Conservation (phyloP, 2,888 invertebrate genomes). For the Leptogaster cylindrica region DNA sequence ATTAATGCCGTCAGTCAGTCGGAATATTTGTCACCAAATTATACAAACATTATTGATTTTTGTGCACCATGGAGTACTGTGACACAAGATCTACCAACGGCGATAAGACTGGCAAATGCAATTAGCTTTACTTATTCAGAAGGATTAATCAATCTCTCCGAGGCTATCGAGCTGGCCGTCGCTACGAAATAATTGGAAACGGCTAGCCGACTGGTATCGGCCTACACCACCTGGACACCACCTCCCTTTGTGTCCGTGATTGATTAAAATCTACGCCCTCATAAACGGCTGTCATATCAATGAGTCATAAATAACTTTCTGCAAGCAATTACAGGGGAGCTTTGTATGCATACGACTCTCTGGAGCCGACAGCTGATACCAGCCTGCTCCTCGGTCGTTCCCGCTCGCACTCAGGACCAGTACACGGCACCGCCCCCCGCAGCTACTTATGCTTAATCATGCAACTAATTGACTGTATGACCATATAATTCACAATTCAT, state of each 20-base stretch:
- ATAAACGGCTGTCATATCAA: slow-evolving; percentile 46
- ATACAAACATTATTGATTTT: too few species aligned
- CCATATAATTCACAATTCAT: slow-evolving; percentile 47
- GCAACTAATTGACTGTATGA: slow-evolving; percentile 47
- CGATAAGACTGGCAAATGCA: slow-evolving; percentile 16
- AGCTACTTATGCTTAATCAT: slow-evolving; percentile 46
- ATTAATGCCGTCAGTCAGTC: too few species aligned
- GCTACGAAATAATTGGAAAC: slow-evolving; percentile 17
- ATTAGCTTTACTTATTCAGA: slow-evolving; percentile 24
- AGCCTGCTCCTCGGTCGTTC: slow-evolving; percentile 4
- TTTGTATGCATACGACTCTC: slow-evolving; percentile 35
- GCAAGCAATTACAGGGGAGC: slow-evolving; percentile 29
- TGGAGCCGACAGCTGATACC: slow-evolving; percentile 20
- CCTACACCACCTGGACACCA: slow-evolving; percentile 18
- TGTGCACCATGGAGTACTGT: too few species aligned
- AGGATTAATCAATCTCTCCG: slow-evolving; percentile 10
- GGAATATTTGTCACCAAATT: too few species aligned
- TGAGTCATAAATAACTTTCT: slow-evolving; percentile 45
- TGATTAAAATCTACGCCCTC: slow-evolving; percentile 45
- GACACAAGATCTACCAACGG: too few species aligned
- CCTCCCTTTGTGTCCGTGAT: slow-evolving; percentile 32
- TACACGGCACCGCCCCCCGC: slow-evolving; percentile 3
- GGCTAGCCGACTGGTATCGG: not conserved
- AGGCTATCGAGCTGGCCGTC: not conserved
- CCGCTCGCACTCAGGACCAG: not conserved